phyloP scores from a whole-genome alignment of 2,113 vertebrate genomes.

The Anoura caudifer region DNA sequence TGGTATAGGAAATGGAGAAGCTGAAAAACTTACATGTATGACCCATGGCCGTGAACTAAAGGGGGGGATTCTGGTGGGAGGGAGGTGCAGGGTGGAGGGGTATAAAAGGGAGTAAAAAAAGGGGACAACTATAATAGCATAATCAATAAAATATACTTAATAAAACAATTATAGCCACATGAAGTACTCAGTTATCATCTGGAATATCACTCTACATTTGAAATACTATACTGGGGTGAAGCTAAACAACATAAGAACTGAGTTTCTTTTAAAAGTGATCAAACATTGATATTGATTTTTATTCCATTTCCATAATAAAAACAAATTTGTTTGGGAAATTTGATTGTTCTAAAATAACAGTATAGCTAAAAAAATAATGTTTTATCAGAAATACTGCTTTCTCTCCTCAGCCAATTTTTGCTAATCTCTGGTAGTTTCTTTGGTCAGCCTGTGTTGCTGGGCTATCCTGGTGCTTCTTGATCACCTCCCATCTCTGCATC shows the following conservation, averaged over 20 bases:
- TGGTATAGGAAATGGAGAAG: no score
- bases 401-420: background rate
- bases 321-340: background rate
- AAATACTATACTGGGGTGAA: background rate
- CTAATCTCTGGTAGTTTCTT: background rate
- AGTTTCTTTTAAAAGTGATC: background rate
- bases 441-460: background rate
- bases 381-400: background rate
- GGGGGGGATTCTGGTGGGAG: no score
- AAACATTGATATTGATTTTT: slow-evolving; percentile 10
- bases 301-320: background rate
- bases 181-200: background rate
- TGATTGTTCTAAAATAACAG: background rate
- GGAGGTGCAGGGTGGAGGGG: no score
- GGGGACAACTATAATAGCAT: no score
- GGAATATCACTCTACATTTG: background rate
- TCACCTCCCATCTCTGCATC: background rate
- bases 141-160: no score
- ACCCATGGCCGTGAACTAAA: no score
- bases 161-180: background rate
- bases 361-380: background rate
- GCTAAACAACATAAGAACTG: background rate
- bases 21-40: no score
- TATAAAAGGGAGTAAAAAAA: no score
- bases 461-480: background rate